Conservation (phyloP, 2,888 invertebrate species). For the Antitype chi region DNA sequence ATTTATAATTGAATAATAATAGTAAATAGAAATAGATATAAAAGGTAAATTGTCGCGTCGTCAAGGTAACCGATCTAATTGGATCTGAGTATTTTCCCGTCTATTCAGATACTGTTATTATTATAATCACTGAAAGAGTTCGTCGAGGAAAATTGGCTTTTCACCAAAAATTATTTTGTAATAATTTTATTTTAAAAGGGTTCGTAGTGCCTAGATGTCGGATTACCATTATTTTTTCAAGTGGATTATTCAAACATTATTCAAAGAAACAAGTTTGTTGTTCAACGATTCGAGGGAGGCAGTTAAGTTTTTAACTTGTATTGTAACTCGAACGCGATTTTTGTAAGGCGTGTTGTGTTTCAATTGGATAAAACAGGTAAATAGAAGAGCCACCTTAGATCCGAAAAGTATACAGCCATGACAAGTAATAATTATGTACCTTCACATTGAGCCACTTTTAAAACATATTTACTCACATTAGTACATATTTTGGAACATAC, state of each 20-base stretch:
- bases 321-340: too few relatives aligned
- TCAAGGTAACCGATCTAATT: neutral
- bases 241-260: neutral
- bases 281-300: neutral
- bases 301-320: neutral
- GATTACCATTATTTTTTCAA: conserved; percentile 3
- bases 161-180: neutral
- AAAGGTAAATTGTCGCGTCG: neutral
- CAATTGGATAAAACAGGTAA: neutral
- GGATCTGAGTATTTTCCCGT: neutral
- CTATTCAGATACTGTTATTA: neutral
- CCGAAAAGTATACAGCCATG: neutral
- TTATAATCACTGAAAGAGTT: neutral
- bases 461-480: neutral
- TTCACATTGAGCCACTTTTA: neutral
- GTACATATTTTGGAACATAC: neutral
- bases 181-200: neutral
- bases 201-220: neutral
- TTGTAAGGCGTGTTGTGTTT: neutral
- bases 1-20: too few relatives aligned
- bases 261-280: neutral
- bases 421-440: too few relatives aligned
- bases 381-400: neutral
- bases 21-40: too few relatives aligned
- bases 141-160: neutral